Evolutionary conservation across 2,797 vertebrate species (phyloP).

Genomic region (Alcedo quadribrachys): DNA sequence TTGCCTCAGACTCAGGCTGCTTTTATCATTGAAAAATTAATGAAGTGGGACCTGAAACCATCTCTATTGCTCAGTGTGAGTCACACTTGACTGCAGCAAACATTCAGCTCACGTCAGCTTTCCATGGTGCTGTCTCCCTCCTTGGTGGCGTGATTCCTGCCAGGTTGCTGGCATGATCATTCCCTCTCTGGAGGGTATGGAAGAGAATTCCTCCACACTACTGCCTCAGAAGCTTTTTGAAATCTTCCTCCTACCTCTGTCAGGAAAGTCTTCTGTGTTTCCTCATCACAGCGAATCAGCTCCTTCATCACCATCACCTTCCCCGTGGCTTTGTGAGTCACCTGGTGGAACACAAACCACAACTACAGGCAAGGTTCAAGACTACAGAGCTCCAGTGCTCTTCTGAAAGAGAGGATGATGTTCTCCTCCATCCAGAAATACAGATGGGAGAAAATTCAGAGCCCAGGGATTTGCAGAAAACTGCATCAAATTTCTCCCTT

Average conservation of each 20-base stretch:
- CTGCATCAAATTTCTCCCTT: background rate
- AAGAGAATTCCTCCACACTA: background rate
- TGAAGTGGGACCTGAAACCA: constrained; percentile 40
- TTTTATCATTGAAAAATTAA: constrained; percentile 63
- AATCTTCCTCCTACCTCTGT: constrained; percentile 84
- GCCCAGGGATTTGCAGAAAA: background rate
- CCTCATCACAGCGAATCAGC: constrained; percentile 93
- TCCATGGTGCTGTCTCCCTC: background rate
- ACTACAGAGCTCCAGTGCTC: background rate
- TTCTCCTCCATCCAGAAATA: background rate
- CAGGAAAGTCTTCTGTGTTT: constrained; percentile 94
- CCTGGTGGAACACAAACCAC: constrained; percentile 73
- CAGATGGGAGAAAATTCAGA: background rate
- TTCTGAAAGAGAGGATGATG: background rate
- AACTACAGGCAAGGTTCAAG: constrained; percentile 11
- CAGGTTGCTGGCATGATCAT: background rate
- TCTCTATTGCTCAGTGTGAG: constrained; percentile 1
- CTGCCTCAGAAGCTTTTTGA: background rate
- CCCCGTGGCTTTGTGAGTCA: constrained; percentile 93
- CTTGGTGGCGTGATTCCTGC: background rate
- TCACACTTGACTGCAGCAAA: constrained; percentile 35
- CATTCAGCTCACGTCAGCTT: background rate
- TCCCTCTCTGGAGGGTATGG: background rate
- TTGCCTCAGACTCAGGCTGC: constrained; percentile 35
- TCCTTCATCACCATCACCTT: constrained; percentile 99